Base-by-base conservation (phyloP, 2,113 vertebrate genomes). In the Tapirus terrestris region DNA sequence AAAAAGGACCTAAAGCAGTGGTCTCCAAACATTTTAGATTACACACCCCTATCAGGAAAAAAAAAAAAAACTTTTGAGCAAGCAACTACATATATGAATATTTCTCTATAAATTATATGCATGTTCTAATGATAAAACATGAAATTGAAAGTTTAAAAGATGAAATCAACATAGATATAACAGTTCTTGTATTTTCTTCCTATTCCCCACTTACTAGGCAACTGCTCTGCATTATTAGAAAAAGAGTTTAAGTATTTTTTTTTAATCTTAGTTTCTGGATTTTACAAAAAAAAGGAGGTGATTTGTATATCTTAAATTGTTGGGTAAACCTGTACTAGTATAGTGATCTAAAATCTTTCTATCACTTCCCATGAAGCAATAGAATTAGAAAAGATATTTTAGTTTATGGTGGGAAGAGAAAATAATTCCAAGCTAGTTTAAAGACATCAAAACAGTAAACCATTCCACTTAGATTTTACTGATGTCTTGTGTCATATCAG, bases 341-440 rank as follows among this genome's bases (percentile, higher is more conserved):
- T n/a, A 76, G 12, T 63, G 43, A 92, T 89, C 43, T 77, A 93
- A 93, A 95, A 63, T 27, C 31, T 65, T 89, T 65, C 63, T 90
- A 68, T 93, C 21, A 81, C 33, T 77, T 81, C 27, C n/a, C 21
- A 29, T 76, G 45, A 96, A 87, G 77, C 45, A 89, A 85, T 82
- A 65, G 12, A 79, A 76, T 75, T 68, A 91, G 70, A 12, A 94
- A 96, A 77, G 80, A 53, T 56, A 87, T 56, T 94, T 51, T 91
- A 21, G 58, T 68, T 67, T 95, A 84, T 58, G 87, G 1, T 85
- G 31, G 27, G 85, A 96, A 88, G 43, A 96, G 36, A 96, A 95
- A 93, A 89, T 77, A 97, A 85, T 82, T 91, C 91, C 67, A 91
- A 93, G 53, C 45, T 84, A 96, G 56, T 73, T 89, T 89, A 83